Percentiles rank a stretch among this genome's conserved stretches.
Evolutionary conservation across 2,113 vertebrate species (phyloP).

Genomic region (Oncorhynchus nerka): DNA sequence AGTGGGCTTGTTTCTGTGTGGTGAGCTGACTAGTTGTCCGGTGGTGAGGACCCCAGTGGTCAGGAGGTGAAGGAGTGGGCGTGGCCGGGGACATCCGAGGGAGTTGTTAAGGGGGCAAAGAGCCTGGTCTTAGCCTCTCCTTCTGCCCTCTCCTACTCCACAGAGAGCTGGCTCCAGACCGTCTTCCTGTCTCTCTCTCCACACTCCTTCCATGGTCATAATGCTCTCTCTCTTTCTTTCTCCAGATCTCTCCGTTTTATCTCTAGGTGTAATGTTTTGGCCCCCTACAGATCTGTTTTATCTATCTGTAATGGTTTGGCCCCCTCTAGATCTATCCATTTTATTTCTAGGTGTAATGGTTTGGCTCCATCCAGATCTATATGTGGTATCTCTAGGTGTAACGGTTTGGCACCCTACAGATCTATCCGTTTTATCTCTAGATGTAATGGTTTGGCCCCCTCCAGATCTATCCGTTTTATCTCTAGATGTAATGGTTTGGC

Average conservation of each 20-base stretch:
- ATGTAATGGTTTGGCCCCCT: background rate
- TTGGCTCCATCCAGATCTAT: background rate
- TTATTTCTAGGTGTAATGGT: slow-evolving; percentile 21
- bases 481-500: background rate
- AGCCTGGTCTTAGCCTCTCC: slow-evolving; percentile 23
- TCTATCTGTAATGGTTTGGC: too few relatives aligned
- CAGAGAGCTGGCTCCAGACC: slow-evolving; percentile 34
- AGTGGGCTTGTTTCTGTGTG: too few relatives aligned
- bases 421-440: background rate
- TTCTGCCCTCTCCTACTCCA: slow-evolving; percentile 36
- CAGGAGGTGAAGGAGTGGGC: slow-evolving; percentile 13
- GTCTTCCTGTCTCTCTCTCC: slow-evolving; percentile 6
- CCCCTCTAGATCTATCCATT: background rate
- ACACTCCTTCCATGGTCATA: background rate
- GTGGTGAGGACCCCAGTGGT: background rate
- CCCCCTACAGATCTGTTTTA: too few relatives aligned
- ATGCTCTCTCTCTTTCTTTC: background rate
- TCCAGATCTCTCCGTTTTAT: background rate
- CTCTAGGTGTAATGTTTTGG: too few relatives aligned
- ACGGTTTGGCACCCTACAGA: background rate
- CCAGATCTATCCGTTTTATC: background rate
- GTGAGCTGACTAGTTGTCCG: too few relatives aligned
- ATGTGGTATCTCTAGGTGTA: background rate
- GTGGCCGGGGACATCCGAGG: slow-evolving; percentile 22
- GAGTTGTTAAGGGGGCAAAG: slow-evolving; percentile 32